Evolutionary conservation across 2,797 vertebrate genomes (phyloP).

Genomic region (Neosalanx taihuensis): DNA sequence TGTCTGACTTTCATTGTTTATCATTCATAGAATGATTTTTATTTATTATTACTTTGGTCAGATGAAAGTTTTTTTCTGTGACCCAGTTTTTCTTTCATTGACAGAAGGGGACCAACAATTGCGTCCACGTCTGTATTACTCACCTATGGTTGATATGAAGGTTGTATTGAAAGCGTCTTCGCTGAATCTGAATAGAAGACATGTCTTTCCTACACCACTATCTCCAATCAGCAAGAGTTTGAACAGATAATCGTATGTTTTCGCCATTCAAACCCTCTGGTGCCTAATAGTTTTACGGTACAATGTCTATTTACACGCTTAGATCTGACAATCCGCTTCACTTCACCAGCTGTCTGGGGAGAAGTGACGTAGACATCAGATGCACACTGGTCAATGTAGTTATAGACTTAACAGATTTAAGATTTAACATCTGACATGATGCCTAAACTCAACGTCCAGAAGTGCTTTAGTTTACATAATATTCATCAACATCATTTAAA

Average conservation of each 20-base stretch:
- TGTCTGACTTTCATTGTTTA: too few relatives aligned
- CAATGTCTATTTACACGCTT: too few relatives aligned
- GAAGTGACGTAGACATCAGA: conserved; percentile 55
- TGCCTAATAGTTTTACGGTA: background rate
- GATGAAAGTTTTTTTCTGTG: too few relatives aligned
- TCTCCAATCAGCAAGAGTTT: conserved; percentile 97
- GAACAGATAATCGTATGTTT: conserved; percentile 97
- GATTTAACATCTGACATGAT: too few relatives aligned
- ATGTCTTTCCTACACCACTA: conserved; percentile 97
- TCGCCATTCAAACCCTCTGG: conserved; percentile 78
- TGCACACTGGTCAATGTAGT: conserved; percentile 65
- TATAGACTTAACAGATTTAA: conserved; percentile 7
- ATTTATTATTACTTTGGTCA: too few relatives aligned
- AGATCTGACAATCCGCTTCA: background rate
- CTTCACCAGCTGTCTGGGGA: conserved; percentile 57
- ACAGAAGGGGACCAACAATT: conserved; percentile 2
- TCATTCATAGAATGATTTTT: too few relatives aligned
- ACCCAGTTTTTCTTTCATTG: too few relatives aligned
- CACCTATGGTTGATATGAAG: conserved; percentile 98
- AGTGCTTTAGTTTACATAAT: too few relatives aligned
- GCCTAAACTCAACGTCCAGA: too few relatives aligned
- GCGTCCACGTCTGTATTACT: conserved; percentile 51
- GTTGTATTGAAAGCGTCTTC: conserved; percentile 98
- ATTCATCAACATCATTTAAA: too few relatives aligned
- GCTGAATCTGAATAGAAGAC: conserved; percentile 94